Conservation (phyloP, 2,797 vertebrate species). For the Merluccius polli region DNA sequence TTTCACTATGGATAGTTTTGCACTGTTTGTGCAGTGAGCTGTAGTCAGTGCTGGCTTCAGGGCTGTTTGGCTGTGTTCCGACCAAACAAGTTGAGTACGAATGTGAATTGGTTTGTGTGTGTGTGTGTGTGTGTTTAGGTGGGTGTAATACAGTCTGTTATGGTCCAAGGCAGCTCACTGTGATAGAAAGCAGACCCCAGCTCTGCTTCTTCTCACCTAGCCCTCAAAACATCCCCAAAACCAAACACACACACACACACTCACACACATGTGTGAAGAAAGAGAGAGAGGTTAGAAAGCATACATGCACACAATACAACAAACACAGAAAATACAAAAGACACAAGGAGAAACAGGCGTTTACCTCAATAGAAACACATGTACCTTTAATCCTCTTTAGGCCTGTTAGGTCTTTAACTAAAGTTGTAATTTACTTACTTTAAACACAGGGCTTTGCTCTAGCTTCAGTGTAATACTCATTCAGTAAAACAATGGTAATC, state of each 20-base stretch:
- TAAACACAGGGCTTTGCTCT: too few relatives aligned
- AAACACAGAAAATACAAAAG: constrained; percentile 58
- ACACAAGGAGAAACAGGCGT: constrained; percentile 56
- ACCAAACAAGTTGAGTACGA: constrained; percentile 29
- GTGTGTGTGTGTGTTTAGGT: constrained; percentile 15
- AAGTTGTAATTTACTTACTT: too few relatives aligned
- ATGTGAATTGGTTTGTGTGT: constrained; percentile 36
- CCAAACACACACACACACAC: constrained; percentile 34
- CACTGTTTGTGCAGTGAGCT: not conserved
- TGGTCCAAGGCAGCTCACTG: constrained; percentile 58
- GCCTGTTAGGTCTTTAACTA: too few relatives aligned
- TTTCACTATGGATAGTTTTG: not conserved
- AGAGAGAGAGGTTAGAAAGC: constrained; percentile 34
- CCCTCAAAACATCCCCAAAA: constrained; percentile 57
- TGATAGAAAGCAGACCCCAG: constrained; percentile 73
- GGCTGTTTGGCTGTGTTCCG: constrained; percentile 30
- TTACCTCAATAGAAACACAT: too few relatives aligned
- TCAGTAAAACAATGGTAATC: too few relatives aligned
- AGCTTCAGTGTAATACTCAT: too few relatives aligned
- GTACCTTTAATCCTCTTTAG: too few relatives aligned
- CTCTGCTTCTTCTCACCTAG: constrained; percentile 67
- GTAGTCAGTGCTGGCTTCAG: constrained; percentile 33
- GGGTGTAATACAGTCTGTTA: constrained; percentile 37
- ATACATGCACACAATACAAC: constrained; percentile 6
- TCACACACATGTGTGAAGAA: constrained; percentile 6